A percentile compares a stretch with the other conserved stretches of the same genome.
phyloP scores from a whole-genome alignment of 2,888 invertebrate species.

The Lymantria monacha region DNA sequence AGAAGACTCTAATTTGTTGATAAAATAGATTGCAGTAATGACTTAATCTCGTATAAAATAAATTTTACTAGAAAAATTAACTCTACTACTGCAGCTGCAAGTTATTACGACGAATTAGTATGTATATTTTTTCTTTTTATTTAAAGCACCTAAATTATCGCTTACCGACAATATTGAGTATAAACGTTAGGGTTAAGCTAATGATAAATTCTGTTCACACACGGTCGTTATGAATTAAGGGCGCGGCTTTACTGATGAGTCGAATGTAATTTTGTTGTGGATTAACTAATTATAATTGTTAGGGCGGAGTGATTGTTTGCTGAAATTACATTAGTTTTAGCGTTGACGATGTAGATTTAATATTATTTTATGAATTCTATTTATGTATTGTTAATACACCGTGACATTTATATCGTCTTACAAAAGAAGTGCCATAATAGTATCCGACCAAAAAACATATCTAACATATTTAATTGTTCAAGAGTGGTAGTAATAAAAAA shows the following conservation, averaged over 20 bases:
- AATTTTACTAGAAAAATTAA: neutral
- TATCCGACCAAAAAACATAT: too few species aligned
- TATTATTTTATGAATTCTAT: neutral
- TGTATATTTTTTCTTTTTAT: slow-evolving; percentile 4
- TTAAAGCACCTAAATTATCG: slow-evolving; percentile 17
- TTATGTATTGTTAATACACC: too few species aligned
- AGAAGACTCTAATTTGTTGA: too few species aligned
- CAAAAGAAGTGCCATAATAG: too few species aligned
- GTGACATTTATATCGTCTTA: too few species aligned
- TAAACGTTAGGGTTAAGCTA: slow-evolving; percentile 28
- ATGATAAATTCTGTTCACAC: slow-evolving; percentile 66
- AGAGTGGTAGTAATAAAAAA: too few species aligned
- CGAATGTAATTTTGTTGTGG: slow-evolving; percentile 9
- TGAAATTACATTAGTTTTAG: slow-evolving; percentile 4
- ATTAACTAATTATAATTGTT: slow-evolving; percentile 10
- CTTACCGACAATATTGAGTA: slow-evolving; percentile 31
- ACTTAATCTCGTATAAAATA: neutral
- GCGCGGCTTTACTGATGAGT: slow-evolving; percentile 20
- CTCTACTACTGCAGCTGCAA: neutral
- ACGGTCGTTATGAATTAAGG: slow-evolving; percentile 48
- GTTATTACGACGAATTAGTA: slow-evolving; percentile 6
- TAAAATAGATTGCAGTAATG: too few species aligned
- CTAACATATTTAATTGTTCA: too few species aligned
- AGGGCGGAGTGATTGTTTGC: slow-evolving; percentile 3
- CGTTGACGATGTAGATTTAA: neutral